These are phyloP conservation scores for Corythornis madagascariensis DNA, from an alignment of 2,113 vertebrate species.

Conservation along the genomic window DNA sequence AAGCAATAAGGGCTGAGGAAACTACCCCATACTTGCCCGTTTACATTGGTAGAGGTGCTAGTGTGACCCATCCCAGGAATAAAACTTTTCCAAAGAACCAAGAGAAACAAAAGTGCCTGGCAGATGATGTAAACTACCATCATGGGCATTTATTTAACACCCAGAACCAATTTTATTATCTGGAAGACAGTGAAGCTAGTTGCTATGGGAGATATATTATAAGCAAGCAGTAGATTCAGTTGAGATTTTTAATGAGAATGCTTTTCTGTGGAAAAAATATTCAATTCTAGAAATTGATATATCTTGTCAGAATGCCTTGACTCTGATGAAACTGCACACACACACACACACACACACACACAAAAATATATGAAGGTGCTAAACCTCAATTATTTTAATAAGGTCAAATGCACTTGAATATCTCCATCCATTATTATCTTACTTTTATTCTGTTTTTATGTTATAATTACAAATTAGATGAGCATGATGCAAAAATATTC, in stretches of 20 bases:
- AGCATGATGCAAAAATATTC: background rate
- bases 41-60: background rate
- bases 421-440: background rate
- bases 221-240: background rate
- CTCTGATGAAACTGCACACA: background rate
- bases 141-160: background rate
- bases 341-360: background rate
- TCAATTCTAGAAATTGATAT: background rate
- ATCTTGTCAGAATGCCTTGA: background rate
- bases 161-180: background rate
- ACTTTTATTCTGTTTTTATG: background rate
- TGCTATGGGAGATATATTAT: background rate
- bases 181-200: background rate
- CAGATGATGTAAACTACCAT: background rate
- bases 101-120: background rate
- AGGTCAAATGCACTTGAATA: background rate
- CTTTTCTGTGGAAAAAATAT: background rate
- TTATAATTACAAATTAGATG: background rate
- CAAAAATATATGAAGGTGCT: background rate
- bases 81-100: constrained; percentile 2
- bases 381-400: background rate
- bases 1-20: background rate
- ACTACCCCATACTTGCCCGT: background rate
- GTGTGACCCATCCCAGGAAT: background rate
- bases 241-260: background rate